Evolutionary conservation across 2,888 invertebrate genomes (phyloP).

Genomic region (Rhaphigaster nebulosa): DNA sequence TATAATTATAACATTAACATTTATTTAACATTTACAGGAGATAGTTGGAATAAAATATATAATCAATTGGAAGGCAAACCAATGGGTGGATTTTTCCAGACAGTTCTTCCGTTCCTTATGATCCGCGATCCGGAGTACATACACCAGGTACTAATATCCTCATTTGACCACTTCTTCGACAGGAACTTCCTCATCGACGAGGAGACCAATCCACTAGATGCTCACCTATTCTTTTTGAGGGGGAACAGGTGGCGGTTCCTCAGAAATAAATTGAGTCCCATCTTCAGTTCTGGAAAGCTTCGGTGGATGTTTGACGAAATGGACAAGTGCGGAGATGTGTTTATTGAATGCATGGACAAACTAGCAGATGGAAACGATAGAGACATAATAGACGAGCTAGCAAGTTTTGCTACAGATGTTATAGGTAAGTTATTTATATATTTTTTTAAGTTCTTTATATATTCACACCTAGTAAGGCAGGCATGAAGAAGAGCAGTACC

Average conservation of each 20-base stretch:
- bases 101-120: conserved; percentile 40
- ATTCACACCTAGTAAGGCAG: too few species aligned
- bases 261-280: conserved; percentile 57
- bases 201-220: conserved; percentile 60
- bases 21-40: conserved; percentile 52
- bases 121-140: conserved; percentile 56
- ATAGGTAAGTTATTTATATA: conserved; percentile 58
- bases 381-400: conserved; percentile 58
- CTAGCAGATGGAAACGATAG: conserved; percentile 51
- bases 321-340: conserved; percentile 55
- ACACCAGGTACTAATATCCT: conserved; percentile 3
- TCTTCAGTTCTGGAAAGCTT: conserved; percentile 61
- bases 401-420: conserved; percentile 59
- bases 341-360: conserved; percentile 9
- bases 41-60: conserved; percentile 40
- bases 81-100: conserved; percentile 47
- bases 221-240: conserved; percentile 56
- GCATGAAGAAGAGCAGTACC: too few species aligned
- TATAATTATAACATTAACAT: too few species aligned
- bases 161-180: conserved; percentile 59
- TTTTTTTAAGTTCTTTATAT: too few species aligned
- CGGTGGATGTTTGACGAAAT: conserved; percentile 60
- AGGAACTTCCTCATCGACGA: conserved; percentile 55
- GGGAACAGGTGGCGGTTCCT: conserved; percentile 58
- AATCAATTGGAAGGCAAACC: conserved; percentile 33